These are phyloP conservation scores for Ornithoptera priamus DNA, from an alignment of 2,888 invertebrate genomes.

Conservation along the genomic window DNA sequence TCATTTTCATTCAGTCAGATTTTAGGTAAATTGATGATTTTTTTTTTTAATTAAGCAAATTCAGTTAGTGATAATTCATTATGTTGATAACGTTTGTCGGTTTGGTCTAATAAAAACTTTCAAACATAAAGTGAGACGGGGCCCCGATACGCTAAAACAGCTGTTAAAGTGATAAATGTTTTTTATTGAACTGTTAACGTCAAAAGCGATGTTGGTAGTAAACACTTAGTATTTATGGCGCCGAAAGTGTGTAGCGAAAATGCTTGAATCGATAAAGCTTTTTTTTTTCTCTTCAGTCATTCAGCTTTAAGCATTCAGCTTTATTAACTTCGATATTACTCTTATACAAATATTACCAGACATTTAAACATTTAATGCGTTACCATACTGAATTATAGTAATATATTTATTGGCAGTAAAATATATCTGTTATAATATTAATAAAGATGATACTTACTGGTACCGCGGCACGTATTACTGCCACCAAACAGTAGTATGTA, in stretches of 20 bases:
- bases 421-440: no score
- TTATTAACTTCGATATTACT: not conserved
- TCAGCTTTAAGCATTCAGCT: conserved; percentile 9
- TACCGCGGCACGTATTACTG: no score
- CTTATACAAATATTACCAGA: not conserved
- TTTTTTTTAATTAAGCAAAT: no score
- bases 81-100: conserved; percentile 8
- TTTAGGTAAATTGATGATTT: no score
- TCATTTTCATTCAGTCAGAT: no score
- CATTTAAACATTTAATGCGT: no score
- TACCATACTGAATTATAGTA: no score
- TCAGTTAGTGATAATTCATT: conserved; percentile 8
- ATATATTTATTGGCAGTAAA: no score
- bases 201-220: conserved; percentile 64
- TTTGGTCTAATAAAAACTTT: conserved; percentile 17
- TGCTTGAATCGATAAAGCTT: conserved; percentile 31
- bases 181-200: conserved; percentile 68
- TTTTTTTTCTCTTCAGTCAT: conserved; percentile 29
- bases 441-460: no score
- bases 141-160: conserved; percentile 45
- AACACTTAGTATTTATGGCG: conserved; percentile 64
- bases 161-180: conserved; percentile 53
- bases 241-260: conserved; percentile 43
- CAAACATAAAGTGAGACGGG: conserved; percentile 25
- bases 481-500: no score